A percentile compares a stretch with the other conserved stretches of the same genome.
Evolutionary conservation across 1,140 invertebrate genomes (phyloP).

Genomic region (Reticulitermes speratus): DNA sequence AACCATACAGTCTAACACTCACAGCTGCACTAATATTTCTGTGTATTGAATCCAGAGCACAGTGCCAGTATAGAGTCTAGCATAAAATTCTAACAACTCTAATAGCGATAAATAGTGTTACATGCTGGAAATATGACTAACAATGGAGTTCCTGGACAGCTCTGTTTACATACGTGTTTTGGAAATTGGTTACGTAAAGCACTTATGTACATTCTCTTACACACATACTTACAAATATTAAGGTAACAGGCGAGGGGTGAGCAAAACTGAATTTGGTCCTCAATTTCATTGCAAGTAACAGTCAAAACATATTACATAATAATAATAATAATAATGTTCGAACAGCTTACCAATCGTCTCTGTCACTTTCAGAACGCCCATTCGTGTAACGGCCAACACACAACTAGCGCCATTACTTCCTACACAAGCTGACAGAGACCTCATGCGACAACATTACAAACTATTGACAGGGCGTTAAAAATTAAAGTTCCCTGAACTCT

Average conservation of each 20-base stretch:
- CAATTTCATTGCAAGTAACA: background rate
- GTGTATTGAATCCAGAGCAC: no score
- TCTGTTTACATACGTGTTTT: background rate
- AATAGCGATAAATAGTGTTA: no score
- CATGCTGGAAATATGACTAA: no score
- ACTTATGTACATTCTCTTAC: background rate
- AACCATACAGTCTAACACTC: no score
- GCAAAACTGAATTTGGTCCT: background rate
- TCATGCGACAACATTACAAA: background rate
- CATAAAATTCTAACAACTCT: no score
- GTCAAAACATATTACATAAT: background rate
- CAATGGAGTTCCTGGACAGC: background rate
- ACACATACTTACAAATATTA: background rate
- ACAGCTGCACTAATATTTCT: no score
- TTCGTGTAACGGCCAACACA: background rate
- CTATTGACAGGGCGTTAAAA: background rate
- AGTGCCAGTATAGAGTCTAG: no score
- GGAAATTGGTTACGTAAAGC: background rate
- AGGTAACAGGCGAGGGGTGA: background rate
- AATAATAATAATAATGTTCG: background rate
- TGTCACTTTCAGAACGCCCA: background rate
- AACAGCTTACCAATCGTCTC: background rate
- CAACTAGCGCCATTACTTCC: background rate
- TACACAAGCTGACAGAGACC: background rate
- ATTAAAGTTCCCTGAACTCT: no score